Evolutionary conservation across 2,113 vertebrate genomes (phyloP).

Genomic region (Motacilla tschutschensis): DNA sequence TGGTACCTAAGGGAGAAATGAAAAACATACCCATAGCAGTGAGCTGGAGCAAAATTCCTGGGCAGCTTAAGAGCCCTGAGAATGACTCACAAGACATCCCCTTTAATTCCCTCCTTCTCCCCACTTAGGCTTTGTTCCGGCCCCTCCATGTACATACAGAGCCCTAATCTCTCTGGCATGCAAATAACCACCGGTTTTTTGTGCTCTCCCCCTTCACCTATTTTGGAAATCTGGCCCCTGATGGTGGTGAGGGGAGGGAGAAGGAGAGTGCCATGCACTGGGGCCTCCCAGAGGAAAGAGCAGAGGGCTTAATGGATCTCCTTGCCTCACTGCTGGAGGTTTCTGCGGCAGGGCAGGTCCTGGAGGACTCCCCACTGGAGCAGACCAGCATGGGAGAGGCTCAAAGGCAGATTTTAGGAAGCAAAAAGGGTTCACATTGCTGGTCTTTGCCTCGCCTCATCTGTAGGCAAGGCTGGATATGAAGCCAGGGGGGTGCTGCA

Average conservation of each 20-base stretch:
- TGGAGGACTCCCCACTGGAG: background rate
- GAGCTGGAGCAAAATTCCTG: slow-evolving; percentile 51
- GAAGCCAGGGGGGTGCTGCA: background rate
- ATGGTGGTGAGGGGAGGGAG: rapidly evolving
- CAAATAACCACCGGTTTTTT: background rate
- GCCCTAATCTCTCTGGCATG: slow-evolving; percentile 59
- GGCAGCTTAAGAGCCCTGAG: slow-evolving; percentile 51
- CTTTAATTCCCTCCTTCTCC: slow-evolving; percentile 26
- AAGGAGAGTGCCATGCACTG: background rate
- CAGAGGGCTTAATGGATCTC: background rate
- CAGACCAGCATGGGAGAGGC: background rate
- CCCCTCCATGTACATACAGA: background rate
- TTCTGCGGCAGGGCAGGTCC: background rate
- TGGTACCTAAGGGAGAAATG: background rate
- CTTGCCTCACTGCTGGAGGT: background rate
- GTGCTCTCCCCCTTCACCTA: slow-evolving; percentile 28
- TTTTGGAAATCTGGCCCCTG: background rate
- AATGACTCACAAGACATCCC: background rate
- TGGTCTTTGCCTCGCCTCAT: background rate
- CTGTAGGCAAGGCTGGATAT: background rate
- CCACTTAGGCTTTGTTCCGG: slow-evolving; percentile 1
- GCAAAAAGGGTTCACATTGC: rapidly evolving
- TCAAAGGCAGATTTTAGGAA: background rate
- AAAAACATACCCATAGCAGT: slow-evolving; percentile 14
- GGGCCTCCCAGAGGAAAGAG: background rate